phyloP scores from a whole-genome alignment of 1,140 invertebrate genomes.

The Ostrea denselamellosa region DNA sequence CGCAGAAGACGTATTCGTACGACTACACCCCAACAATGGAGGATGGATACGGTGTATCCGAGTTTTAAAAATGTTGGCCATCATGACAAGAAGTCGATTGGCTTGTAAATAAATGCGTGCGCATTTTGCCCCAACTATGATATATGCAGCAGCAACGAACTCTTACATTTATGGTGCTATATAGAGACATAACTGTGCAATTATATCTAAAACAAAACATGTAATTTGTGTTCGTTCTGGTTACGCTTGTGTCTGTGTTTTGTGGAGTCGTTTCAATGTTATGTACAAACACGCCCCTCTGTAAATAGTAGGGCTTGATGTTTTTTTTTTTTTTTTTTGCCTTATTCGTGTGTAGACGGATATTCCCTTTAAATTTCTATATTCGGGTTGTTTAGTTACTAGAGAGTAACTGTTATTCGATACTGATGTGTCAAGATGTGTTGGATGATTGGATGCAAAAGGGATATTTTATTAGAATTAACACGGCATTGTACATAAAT shows the following conservation, averaged over 20 bases:
- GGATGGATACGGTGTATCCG: constrained; percentile 62
- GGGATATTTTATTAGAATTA: constrained; percentile 3
- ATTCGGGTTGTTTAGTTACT: constrained; percentile 4
- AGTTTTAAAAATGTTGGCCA: constrained; percentile 55
- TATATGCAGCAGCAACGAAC: constrained; percentile 17
- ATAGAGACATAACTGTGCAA: constrained; percentile 12
- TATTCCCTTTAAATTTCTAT: constrained; percentile 14
- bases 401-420: constrained; percentile 16
- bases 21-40: constrained; percentile 53
- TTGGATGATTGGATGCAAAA: constrained; percentile 26
- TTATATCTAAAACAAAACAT: not conserved
- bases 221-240: constrained; percentile 10
- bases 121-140: not conserved
- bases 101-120: constrained; percentile 20
- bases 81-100: not conserved
- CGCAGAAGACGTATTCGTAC: constrained; percentile 47
- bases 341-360: constrained; percentile 31
- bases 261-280: constrained; percentile 35
- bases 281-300: constrained; percentile 2
- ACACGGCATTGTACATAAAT: constrained; percentile 14
- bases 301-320: not conserved
- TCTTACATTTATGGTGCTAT: not conserved
- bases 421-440: constrained; percentile 30
- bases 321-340: not conserved
- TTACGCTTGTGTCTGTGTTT: constrained; percentile 6